phyloP scores from a whole-genome alignment of 1,140 invertebrate species.

The Gryllus bimaculatus region DNA sequence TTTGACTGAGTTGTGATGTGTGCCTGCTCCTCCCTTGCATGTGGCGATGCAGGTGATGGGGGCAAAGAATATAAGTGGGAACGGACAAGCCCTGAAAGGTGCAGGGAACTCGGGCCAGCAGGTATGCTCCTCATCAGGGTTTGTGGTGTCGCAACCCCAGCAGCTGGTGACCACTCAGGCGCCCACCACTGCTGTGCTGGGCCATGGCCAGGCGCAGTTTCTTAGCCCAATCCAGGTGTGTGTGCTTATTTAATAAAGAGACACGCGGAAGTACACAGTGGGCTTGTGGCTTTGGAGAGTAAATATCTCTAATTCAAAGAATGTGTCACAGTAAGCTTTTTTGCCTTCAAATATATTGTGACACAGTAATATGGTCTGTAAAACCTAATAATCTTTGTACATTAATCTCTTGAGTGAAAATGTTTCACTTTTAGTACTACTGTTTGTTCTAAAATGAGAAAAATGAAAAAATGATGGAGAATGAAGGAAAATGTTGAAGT shows the following conservation, averaged over 20 bases:
- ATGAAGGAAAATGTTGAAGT: no score
- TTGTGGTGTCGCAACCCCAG: slow-evolving; percentile 19
- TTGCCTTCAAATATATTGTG: no score
- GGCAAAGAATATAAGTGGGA: slow-evolving; percentile 10
- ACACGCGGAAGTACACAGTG: no score
- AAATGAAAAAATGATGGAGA: no score
- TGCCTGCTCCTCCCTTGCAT: neutral
- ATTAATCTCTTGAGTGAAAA: no score
- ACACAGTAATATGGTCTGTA: no score
- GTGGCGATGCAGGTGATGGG: slow-evolving; percentile 14
- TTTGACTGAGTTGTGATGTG: slow-evolving; percentile 7
- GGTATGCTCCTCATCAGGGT: slow-evolving; percentile 2
- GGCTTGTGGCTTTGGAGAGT: no score
- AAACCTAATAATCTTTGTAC: no score
- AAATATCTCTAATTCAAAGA: no score
- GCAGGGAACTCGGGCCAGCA: neutral
- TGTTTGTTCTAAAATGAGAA: no score
- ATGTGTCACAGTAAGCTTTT: no score
- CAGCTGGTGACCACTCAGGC: slow-evolving; percentile 21
- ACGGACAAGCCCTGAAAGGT: slow-evolving; percentile 7
- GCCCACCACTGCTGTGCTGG: slow-evolving; percentile 37
- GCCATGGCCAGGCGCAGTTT: slow-evolving; percentile 49
- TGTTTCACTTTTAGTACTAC: no score
- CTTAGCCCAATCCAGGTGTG: slow-evolving; percentile 50
- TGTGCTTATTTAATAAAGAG: neutral